Evolutionary conservation across 2,888 invertebrate genomes (phyloP), one percentile per base, ranked within the genome.

Genomic region (Drosophila dives): DNA sequence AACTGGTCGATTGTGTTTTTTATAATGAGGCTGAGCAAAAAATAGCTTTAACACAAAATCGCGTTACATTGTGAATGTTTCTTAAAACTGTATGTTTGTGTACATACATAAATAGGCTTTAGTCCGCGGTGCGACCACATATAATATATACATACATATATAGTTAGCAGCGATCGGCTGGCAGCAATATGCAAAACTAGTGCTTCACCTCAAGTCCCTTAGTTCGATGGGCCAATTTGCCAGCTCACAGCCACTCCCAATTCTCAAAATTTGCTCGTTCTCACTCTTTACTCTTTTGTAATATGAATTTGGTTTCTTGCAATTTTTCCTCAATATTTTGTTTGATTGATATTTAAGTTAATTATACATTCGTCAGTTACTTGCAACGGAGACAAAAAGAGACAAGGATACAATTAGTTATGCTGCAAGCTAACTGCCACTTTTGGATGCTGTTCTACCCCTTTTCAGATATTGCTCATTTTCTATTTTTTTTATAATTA

Each of bases 191-290:
- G 68, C 74, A 64, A 74, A 56, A 61, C 49, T 75, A 53, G 65
- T 55, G 15, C 33, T 66, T 70, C 69, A 79, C 58, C 59, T 80
- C 38, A 53, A 70, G 64, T 56, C 56, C 68, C 34, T 38, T 62
- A 64, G 56, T 34, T 68, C 32, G 23, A 42, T 50, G 53, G 61
- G 49, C 51, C 66, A 38, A 26, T 33, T 32, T 59, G 55, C 50
- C 54, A 62, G 56, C 32, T 56, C 49, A 62, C 49, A 72, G 70
- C 71, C 73, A 68, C 68, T 53, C 65, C 53, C 45, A 26, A 29
- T 67, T 61, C 64, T 70, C 60, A 51, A 67, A 53, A 58, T 68
- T 62, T 89, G 85, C 88, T 87, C 88, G 79, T 67, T 69, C 64
- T 85, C 81, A 86, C 86, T 50, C 64, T 76, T 45, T 70, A 68